Evolutionary conservation across 2,113 vertebrate species (phyloP), one percentile per base, ranked within the genome.

Genomic region (Actenoides lindsayi): DNA sequence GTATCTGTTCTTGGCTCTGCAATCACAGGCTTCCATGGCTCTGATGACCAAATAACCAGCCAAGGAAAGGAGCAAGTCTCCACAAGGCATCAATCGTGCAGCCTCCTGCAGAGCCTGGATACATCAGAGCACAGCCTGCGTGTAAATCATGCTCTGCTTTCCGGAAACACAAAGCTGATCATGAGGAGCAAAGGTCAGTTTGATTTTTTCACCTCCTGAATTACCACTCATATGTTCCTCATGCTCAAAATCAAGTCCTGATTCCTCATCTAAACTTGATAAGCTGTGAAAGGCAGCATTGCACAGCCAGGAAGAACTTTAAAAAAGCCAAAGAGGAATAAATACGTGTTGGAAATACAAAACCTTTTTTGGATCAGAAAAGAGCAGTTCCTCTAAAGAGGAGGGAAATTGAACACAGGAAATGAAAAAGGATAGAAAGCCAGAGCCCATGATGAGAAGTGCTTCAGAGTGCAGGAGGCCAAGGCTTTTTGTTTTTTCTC

Each of bases 361-460:
- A 44, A 13, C 3, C 20, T 20, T 28, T 63, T 62, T 5, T 39
- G 16, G 20, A 16, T 24, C 19, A 57, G 69, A 17, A 33, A 27
- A 76, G n/a, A 41, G 37, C n/a, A 42, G 48, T 39, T 94, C 59
- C 48, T 44, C 71, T 37, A 4, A 48, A 48, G 39, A 48, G 14
- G 20, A 44, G 8, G 50, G 39, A 60, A 54, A 30, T 5, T 3
- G 2, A 70, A 35, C 16, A 28, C 6, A 33, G 51, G 44, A 69
- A 76, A 71, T 20, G 19, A 17, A 42, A 21, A 21, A 31, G 25
- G 35, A 39, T 2, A 33, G 39, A 41, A 63, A 71, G 30, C 5
- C 51, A 41, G 51, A 25, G 21, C n/a, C 8, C 13, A 25, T 0
- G 13, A 18, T 0, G 9, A 11, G 33, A 51, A n/a, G 17, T 1